Evolutionary conservation across 2,888 invertebrate species (phyloP).

Genomic region (Odontocolon sp.): DNA sequence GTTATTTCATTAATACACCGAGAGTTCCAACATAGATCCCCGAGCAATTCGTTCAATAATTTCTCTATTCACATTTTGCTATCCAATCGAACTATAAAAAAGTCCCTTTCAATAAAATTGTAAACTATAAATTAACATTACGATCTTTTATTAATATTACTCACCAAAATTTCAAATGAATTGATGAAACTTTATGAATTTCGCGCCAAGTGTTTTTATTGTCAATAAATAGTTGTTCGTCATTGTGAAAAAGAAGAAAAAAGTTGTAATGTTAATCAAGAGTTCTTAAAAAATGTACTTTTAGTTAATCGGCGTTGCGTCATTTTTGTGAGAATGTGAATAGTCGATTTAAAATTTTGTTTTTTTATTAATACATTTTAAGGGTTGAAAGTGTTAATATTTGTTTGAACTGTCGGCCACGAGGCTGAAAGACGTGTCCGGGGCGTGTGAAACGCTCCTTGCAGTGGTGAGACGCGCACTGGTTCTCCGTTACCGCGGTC

Average conservation of each 20-base stretch:
- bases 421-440: constrained; percentile 32
- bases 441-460: constrained; percentile 66
- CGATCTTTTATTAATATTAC: not conserved
- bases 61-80: not conserved
- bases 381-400: not conserved
- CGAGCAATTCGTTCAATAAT: not conserved
- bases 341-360: not conserved
- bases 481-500: constrained; percentile 67
- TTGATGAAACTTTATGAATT: not conserved
- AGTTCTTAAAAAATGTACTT: not conserved
- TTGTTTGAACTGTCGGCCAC: constrained; percentile 50
- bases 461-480: constrained; percentile 72
- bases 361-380: not conserved
- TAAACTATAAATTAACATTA: too few species aligned
- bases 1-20: constrained; percentile 74
- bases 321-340: not conserved
- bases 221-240: not conserved
- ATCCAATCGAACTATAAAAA: not conserved
- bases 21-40: constrained; percentile 26
- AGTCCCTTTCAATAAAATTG: not conserved
- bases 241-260: not conserved
- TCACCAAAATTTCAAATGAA: constrained; percentile 1
- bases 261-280: not conserved
- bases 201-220: not conserved
- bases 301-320: not conserved